Evolutionary conservation across 2,888 invertebrate species (phyloP).

Genomic region (Machimus rusticus): DNA sequence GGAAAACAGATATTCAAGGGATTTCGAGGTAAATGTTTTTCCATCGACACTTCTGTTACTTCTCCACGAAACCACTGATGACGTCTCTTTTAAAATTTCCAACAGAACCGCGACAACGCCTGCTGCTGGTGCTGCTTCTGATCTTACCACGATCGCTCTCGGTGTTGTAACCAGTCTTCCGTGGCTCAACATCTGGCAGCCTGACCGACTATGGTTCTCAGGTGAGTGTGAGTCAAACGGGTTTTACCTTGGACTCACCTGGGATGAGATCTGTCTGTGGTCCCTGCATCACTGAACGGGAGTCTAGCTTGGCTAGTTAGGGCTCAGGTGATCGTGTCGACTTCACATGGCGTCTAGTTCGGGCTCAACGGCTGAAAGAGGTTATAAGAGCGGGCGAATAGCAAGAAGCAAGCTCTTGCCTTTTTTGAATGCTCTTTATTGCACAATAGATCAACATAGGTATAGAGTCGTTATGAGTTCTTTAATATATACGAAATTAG

Average conservation of each 20-base stretch:
- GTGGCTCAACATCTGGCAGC: neutral
- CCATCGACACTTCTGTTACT: neutral
- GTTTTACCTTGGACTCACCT: neutral
- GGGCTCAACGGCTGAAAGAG: neutral
- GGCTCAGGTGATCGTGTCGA: neutral
- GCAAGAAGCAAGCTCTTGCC: neutral
- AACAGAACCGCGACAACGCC: constrained; percentile 11
- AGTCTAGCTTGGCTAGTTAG: neutral
- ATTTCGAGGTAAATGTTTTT: neutral
- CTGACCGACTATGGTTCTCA: neutral
- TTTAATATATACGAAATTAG: neutral
- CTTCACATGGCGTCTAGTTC: neutral
- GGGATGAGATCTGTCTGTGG: neutral
- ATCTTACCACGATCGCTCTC: neutral
- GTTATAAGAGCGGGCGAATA: neutral
- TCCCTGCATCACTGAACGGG: neutral
- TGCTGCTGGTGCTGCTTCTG: neutral
- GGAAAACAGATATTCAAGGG: neutral
- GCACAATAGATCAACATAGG: neutral
- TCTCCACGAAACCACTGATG: constrained; percentile 7
- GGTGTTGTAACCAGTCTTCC: constrained; percentile 18
- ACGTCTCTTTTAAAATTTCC: constrained; percentile 5
- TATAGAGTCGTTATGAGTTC: neutral
- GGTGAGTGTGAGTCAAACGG: neutral
- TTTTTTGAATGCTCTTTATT: neutral